Percentiles rank a stretch among this genome's conserved stretches.
Evolutionary conservation across 2,113 vertebrate species (phyloP).

Genomic region (Rhinogobius similis): DNA sequence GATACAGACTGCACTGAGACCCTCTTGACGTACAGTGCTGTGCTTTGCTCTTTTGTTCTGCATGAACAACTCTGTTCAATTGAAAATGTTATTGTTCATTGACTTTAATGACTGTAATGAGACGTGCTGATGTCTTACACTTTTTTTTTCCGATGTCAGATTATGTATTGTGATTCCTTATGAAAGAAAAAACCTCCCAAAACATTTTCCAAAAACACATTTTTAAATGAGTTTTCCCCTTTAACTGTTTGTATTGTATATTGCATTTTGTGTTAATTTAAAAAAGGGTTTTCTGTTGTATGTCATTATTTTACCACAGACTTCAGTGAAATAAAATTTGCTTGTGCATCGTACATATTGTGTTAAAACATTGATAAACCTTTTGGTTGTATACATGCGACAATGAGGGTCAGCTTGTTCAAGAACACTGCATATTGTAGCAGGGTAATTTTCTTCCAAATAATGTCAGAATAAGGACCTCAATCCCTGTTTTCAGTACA

Average conservation of each 20-base stretch:
- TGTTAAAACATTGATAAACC: constrained; percentile 37
- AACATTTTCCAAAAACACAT: constrained; percentile 55
- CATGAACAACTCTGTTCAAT: constrained; percentile 77
- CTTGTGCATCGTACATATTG: constrained; percentile 53
- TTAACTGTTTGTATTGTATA: constrained; percentile 69
- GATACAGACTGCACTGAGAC: constrained; percentile 77
- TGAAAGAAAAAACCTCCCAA: constrained; percentile 42
- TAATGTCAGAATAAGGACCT: constrained; percentile 6
- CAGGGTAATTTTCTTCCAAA: constrained; percentile 37
- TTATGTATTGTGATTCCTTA: constrained; percentile 62
- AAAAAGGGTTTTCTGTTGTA: constrained; percentile 49
- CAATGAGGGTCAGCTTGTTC: constrained; percentile 24
- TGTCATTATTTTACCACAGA: constrained; percentile 52
- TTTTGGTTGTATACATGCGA: constrained; percentile 25
- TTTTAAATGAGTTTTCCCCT: constrained; percentile 49
- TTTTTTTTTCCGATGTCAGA: constrained; percentile 49
- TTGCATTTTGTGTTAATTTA: constrained; percentile 68
- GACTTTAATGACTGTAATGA: constrained; percentile 64
- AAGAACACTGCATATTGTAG: constrained; percentile 37
- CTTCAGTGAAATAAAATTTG: constrained; percentile 53
- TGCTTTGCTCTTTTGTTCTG: constrained; percentile 76
- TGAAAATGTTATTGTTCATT: constrained; percentile 68
- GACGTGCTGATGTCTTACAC: constrained; percentile 65
- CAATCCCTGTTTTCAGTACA: constrained; percentile 47
- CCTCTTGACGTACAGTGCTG: constrained; percentile 66